Evolutionary conservation across 2,888 invertebrate genomes (phyloP).

Genomic region (Amphipoea oculea): DNA sequence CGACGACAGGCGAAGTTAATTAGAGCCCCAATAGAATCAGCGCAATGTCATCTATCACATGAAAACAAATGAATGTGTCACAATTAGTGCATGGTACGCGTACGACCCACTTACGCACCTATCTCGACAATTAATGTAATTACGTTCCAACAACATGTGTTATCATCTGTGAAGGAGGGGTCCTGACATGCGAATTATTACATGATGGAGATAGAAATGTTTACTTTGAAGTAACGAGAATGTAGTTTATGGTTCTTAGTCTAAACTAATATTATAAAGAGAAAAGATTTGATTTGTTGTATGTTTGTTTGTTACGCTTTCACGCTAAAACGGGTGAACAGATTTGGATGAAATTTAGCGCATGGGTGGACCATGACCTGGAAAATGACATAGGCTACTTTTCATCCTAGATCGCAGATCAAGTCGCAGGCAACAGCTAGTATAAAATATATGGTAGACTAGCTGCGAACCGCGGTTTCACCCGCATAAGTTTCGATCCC

Average conservation of each 20-base stretch:
- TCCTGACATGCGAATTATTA: conserved; percentile 6
- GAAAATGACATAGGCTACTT: too few species aligned
- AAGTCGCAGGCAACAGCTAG: neutral
- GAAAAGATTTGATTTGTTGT: neutral
- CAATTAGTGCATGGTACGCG: conserved; percentile 12
- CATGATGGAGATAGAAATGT: neutral
- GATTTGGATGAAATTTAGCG: too few species aligned
- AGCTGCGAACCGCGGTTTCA: too few species aligned
- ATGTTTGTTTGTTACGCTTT: too few species aligned
- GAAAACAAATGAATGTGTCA: conserved; percentile 21
- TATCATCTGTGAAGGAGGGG: conserved; percentile 42
- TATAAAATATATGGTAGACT: neutral
- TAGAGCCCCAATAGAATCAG: neutral
- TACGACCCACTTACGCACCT: conserved; percentile 50
- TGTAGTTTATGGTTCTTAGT: too few species aligned
- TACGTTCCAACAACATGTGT: conserved; percentile 39
- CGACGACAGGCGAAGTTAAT: too few species aligned
- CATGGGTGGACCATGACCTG: too few species aligned
- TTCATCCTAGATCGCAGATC: too few species aligned
- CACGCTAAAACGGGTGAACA: too few species aligned
- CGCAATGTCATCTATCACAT: conserved; percentile 25
- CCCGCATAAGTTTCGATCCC: too few species aligned
- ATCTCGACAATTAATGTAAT: conserved; percentile 49
- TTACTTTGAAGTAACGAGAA: too few species aligned
- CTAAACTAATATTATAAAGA: neutral